phyloP scores from a whole-genome alignment of 2,113 vertebrate species.

The Calidris pygmaea region DNA sequence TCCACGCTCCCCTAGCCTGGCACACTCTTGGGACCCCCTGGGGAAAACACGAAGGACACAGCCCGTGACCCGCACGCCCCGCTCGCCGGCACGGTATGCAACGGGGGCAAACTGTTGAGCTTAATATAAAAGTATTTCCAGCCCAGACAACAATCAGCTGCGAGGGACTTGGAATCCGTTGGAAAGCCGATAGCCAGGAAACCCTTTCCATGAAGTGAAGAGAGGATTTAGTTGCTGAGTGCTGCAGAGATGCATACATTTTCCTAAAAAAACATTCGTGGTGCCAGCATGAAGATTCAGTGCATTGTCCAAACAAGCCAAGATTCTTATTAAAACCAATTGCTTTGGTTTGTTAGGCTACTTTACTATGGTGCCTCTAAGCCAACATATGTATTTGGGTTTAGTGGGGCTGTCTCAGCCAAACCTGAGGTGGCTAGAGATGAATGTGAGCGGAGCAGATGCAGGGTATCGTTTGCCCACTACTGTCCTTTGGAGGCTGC shows the following conservation, averaged over 20 bases:
- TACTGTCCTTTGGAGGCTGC: background rate
- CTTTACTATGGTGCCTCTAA: slow-evolving; percentile 35
- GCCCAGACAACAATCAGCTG: slow-evolving; percentile 47
- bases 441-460: slow-evolving; percentile 11
- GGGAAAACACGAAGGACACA: rapidly evolving
- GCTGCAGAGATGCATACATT: slow-evolving; percentile 51
- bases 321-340: slow-evolving; percentile 67
- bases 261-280: slow-evolving; percentile 1
- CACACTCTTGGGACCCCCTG: rapidly evolving
- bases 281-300: slow-evolving; percentile 53
- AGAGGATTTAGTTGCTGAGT: slow-evolving; percentile 56
- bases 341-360: slow-evolving; percentile 48
- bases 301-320: slow-evolving; percentile 63
- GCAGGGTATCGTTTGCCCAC: background rate
- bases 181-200: slow-evolving; percentile 44
- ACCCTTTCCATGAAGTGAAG: slow-evolving; percentile 27
- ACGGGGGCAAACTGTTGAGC: background rate
- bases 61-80: rapidly evolving
- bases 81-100: rapidly evolving
- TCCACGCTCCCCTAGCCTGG: background rate
- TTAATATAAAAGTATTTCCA: background rate
- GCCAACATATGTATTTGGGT: slow-evolving; percentile 43
- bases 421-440: slow-evolving; percentile 31
- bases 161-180: background rate
- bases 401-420: slow-evolving; percentile 17